Evolutionary conservation across 2,888 invertebrate genomes (phyloP).

Genomic region (Hydroisotoma schaefferi): DNA sequence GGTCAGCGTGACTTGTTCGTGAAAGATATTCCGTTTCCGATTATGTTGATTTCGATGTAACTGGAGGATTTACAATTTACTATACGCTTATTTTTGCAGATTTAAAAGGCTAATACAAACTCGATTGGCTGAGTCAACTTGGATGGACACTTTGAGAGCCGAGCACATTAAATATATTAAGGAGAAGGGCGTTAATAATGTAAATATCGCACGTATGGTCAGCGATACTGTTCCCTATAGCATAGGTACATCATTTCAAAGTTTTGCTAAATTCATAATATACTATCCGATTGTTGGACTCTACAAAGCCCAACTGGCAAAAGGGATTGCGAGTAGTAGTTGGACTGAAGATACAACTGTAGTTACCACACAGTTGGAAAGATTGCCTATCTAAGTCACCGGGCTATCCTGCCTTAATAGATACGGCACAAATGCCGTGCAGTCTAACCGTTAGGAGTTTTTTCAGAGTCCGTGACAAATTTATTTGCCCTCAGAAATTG

Average conservation of each 20-base stretch:
- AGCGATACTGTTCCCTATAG: constrained; percentile 32
- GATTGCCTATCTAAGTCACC: too few relatives aligned
- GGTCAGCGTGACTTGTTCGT: constrained; percentile 35
- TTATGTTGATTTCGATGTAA: background rate
- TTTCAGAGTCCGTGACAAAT: too few relatives aligned
- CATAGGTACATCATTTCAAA: constrained; percentile 33
- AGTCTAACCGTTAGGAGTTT: too few relatives aligned
- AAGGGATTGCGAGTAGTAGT: too few relatives aligned
- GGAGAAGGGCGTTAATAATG: constrained; percentile 29
- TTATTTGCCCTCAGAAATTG: too few relatives aligned
- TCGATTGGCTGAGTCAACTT: constrained; percentile 28
- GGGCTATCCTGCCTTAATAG: too few relatives aligned
- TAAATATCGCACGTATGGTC: constrained; percentile 43
- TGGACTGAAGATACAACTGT: too few relatives aligned
- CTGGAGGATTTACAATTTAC: background rate
- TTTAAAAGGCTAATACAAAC: constrained; percentile 27
- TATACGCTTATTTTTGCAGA: constrained; percentile 10
- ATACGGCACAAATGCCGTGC: too few relatives aligned
- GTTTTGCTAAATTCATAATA: too few relatives aligned
- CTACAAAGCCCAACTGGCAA: too few relatives aligned
- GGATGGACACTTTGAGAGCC: constrained; percentile 30
- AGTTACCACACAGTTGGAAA: too few relatives aligned
- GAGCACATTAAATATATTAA: constrained; percentile 37
- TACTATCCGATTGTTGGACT: too few relatives aligned
- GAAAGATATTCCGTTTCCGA: background rate